A percentile compares a stretch with the other conserved stretches of the same genome.
Evolutionary conservation across 2,888 invertebrate species (phyloP).

Genomic region (Rhagonycha lutea): DNA sequence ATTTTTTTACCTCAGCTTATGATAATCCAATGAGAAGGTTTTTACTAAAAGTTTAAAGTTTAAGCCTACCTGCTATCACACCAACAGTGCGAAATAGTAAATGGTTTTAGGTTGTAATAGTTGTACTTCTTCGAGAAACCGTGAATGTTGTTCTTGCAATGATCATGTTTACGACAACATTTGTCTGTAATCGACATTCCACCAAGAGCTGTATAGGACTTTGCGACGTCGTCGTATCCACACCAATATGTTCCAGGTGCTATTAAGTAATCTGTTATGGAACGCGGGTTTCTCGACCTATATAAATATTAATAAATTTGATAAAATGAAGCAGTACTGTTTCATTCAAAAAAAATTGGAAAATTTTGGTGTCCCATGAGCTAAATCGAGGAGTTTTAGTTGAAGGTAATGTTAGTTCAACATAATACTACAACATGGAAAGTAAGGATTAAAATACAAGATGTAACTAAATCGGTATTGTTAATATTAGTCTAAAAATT

Average conservation of each 20-base stretch:
- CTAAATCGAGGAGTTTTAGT: neutral
- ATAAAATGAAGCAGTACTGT: neutral
- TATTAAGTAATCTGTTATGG: slow-evolving; percentile 54
- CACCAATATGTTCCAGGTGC: slow-evolving; percentile 78
- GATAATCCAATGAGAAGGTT: too few species aligned
- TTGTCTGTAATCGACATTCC: slow-evolving; percentile 63
- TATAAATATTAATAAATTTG: neutral
- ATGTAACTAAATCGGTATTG: neutral
- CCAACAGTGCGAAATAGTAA: slow-evolving; percentile 75
- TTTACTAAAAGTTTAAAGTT: neutral
- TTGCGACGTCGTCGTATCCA: slow-evolving; percentile 65
- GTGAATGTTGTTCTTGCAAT: slow-evolving; percentile 66
- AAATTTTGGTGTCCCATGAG: neutral
- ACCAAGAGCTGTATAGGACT: slow-evolving; percentile 66
- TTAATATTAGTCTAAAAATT: neutral
- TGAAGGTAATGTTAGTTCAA: neutral
- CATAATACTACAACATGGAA: neutral
- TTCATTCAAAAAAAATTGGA: neutral
- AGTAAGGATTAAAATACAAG: neutral
- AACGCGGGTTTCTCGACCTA: slow-evolving; percentile 18
- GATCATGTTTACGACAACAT: slow-evolving; percentile 77
- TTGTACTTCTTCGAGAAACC: slow-evolving; percentile 65
- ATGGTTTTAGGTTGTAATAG: slow-evolving; percentile 71
- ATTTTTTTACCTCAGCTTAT: too few species aligned
- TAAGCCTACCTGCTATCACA: slow-evolving; percentile 74